Evolutionary conservation across 2,113 vertebrate genomes (phyloP).

Genomic region (Equus quagga): DNA sequence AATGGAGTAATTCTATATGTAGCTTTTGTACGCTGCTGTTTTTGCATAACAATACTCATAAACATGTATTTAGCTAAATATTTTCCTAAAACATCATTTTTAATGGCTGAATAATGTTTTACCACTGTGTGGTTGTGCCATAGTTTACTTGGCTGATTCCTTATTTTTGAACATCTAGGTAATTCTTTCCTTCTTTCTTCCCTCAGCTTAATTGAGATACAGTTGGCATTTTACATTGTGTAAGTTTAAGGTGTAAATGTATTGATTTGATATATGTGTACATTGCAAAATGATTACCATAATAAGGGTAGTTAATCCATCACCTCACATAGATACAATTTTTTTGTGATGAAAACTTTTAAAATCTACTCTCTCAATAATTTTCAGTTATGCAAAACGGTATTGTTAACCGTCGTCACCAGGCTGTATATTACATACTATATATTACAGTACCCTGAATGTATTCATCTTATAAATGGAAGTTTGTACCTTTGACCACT

Average conservation of each 20-base stretch:
- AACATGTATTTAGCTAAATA: background rate
- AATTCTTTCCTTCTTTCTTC: background rate
- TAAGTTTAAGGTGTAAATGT: background rate
- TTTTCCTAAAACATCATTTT: background rate
- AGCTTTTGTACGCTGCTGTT: conserved; percentile 16
- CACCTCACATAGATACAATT: background rate
- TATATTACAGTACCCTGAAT: background rate
- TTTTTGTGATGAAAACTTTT: background rate
- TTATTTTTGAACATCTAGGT: background rate
- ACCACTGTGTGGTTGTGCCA: background rate
- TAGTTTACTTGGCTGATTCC: background rate
- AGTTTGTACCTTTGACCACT: background rate
- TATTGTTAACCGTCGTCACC: background rate
- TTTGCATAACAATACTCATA: background rate
- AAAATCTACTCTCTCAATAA: background rate
- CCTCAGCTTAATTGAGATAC: background rate
- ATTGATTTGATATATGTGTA: background rate
- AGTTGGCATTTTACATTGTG: background rate
- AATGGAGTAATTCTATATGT: background rate
- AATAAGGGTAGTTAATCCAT: background rate
- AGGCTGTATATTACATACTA: background rate
- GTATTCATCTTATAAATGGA: background rate
- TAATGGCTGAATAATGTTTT: background rate
- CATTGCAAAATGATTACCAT: background rate
- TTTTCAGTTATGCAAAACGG: background rate